A percentile compares a stretch with the other conserved stretches of the same genome.
These are phyloP conservation scores for Camelus bactrianus DNA, from an alignment of 2,113 vertebrate genomes.

Conservation along the genomic window DNA sequence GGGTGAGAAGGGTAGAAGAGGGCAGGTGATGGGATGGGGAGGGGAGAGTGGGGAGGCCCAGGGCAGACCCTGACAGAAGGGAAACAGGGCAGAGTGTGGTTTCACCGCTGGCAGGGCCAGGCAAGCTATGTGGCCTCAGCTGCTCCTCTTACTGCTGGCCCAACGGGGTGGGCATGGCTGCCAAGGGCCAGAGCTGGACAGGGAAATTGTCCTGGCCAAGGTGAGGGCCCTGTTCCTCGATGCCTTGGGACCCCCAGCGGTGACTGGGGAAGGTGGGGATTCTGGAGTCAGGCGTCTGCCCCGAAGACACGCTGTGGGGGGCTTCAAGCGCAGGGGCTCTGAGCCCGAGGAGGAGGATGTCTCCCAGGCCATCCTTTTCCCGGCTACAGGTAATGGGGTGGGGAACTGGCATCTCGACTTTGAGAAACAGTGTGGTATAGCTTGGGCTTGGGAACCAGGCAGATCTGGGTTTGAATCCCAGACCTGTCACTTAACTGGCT, in stretches of 20 bases:
- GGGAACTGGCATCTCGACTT: not conserved
- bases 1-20: conserved; percentile 67
- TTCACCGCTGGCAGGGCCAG: not conserved
- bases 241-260: conserved; percentile 80
- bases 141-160: conserved; percentile 83
- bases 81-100: not conserved
- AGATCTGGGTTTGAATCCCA: not conserved
- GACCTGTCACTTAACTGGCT: not conserved
- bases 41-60: not conserved
- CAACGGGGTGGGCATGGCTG: conserved; percentile 66
- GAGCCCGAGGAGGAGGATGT: conserved; percentile 81
- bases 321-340: not conserved
- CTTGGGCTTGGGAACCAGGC: not conserved
- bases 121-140: conserved; percentile 78
- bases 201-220: conserved; percentile 87
- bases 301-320: conserved; percentile 76
- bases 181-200: conserved; percentile 63
- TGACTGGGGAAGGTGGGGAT: conserved; percentile 59
- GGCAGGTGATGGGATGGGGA: conserved; percentile 61
- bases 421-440: not conserved
- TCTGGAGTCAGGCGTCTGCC: conserved; percentile 76
- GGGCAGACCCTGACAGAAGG: conserved; percentile 39
- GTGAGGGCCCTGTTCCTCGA: conserved; percentile 86
- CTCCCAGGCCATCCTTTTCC: conserved; percentile 93
- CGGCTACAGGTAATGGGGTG: conserved; percentile 90